Evolutionary conservation across 2,113 vertebrate genomes (phyloP).

Genomic region (Tachuris rubrigastra): DNA sequence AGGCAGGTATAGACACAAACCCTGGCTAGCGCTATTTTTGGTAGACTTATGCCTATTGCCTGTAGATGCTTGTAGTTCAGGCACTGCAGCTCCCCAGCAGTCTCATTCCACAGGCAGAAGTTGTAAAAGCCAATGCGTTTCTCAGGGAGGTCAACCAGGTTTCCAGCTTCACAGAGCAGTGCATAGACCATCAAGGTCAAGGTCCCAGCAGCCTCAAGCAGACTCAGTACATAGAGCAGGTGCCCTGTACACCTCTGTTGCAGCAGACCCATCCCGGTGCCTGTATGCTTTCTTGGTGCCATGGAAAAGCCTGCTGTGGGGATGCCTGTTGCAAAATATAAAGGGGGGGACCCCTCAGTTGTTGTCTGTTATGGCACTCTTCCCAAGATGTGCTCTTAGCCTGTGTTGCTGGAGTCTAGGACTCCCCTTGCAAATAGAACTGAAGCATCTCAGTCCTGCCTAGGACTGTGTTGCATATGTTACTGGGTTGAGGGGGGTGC

Average conservation of each 20-base stretch:
- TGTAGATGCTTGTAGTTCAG: background rate
- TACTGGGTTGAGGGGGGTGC: rapidly evolving
- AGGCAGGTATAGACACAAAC: conserved; percentile 56
- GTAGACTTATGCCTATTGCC: conserved; percentile 8
- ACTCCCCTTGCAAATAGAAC: background rate
- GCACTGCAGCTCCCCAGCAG: conserved; percentile 8
- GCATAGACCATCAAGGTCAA: conserved; percentile 49
- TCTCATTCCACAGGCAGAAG: conserved; percentile 72
- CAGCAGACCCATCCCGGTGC: background rate
- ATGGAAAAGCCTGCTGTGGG: background rate
- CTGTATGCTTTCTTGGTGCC: rapidly evolving
- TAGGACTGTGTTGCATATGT: background rate
- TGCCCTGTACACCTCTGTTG: rapidly evolving
- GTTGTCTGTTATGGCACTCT: background rate
- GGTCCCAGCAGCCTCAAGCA: background rate
- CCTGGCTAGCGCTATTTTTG: conserved; percentile 21
- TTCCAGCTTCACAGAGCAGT: conserved; percentile 52
- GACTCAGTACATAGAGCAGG: background rate
- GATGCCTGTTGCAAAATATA: background rate
- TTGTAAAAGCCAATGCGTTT: conserved; percentile 74
- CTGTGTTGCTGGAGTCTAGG: background rate
- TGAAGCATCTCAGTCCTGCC: background rate
- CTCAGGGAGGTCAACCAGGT: conserved; percentile 50
- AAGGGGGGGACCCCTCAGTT: background rate
- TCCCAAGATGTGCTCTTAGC: background rate